Evolutionary conservation across 2,888 invertebrate genomes (phyloP), one percentile per base, ranked within the genome.

Genomic region (Cataglyphis rosenhaueri): DNA sequence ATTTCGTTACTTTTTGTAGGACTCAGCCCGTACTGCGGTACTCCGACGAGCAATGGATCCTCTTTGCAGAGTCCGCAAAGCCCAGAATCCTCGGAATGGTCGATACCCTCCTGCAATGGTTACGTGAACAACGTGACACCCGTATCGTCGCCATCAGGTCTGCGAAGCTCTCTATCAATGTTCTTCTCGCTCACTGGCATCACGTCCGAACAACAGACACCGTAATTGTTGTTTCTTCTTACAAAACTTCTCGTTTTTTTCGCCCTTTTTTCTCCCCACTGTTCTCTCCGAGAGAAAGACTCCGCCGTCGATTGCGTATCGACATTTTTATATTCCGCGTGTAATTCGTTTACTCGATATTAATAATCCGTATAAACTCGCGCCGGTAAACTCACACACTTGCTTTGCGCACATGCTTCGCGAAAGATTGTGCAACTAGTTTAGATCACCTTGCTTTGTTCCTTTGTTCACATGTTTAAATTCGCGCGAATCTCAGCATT

Each of bases 111-210:
- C 66, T 91, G 84, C 84, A 92, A 89, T 65, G 91, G 89, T 68
- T 91, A 91, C 29, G 79, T 90, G 6, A 83, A 75, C 75, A 81
- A 84, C 57, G 68, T 87, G 9, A 89, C 89, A 52, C 84, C 92
- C 3, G 68, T 88, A 5, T 81, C 91, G 18, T 91, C 94, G n/a
- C 90, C 93, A n/a, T 93, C 94, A 86, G 91, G 92, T 88, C 90
- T 94, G 85, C 90, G 93, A 89, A 94, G 92, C 86, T 94, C 94
- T 75, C 90, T 94, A 85, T 94, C 94, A 85, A 92, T 94, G 92
- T 91, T 94, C 79, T 93, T 94, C 88, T 93, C 94, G 64, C 87
- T 93, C 84, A 93, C 94, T 78, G 94, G 92, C 85, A 90, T 93
- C 88, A 89, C 93, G 84, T 90, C 92, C 75, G 92, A 91, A 86